Evolutionary conservation across 2,113 vertebrate species (phyloP).

Genomic region (Eublepharis macularius): DNA sequence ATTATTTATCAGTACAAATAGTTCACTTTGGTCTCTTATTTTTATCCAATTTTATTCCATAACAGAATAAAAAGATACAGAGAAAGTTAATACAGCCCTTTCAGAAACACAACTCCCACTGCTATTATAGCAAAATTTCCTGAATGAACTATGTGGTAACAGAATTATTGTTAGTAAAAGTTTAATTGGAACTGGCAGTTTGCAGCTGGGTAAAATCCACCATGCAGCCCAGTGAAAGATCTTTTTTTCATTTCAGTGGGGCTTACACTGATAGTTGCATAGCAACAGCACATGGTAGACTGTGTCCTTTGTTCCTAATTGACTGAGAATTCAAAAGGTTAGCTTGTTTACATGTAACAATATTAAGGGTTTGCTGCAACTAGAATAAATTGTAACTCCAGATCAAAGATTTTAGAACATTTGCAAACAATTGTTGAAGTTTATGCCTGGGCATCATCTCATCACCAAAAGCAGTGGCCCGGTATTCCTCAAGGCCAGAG

Average conservation of each 20-base stretch:
- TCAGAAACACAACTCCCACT: conserved; percentile 7
- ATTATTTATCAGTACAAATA: conserved; percentile 22
- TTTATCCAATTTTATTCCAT: background rate
- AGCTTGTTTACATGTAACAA: background rate
- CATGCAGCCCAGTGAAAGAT: background rate
- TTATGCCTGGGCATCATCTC: background rate
- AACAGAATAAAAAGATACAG: background rate
- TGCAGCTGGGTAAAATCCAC: conserved; percentile 14
- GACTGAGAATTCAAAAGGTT: background rate
- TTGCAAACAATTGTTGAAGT: background rate
- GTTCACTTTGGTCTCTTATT: background rate
- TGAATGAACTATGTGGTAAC: background rate
- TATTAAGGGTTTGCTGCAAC: background rate
- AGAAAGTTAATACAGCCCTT: background rate
- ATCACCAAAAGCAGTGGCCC: background rate
- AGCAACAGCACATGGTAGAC: conserved; percentile 11
- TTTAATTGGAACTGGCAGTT: conserved; percentile 18
- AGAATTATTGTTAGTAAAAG: conserved; percentile 23
- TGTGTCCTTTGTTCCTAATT: background rate
- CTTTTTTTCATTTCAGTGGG: background rate
- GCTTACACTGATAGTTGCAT: conserved; percentile 9
- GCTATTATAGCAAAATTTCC: conserved; percentile 11
- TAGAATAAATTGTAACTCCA: background rate
- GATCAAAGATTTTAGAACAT: background rate
- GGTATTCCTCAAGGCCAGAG: background rate